Conservation (phyloP, 1,140 invertebrate genomes). For the Agraylea sexmaculata region DNA sequence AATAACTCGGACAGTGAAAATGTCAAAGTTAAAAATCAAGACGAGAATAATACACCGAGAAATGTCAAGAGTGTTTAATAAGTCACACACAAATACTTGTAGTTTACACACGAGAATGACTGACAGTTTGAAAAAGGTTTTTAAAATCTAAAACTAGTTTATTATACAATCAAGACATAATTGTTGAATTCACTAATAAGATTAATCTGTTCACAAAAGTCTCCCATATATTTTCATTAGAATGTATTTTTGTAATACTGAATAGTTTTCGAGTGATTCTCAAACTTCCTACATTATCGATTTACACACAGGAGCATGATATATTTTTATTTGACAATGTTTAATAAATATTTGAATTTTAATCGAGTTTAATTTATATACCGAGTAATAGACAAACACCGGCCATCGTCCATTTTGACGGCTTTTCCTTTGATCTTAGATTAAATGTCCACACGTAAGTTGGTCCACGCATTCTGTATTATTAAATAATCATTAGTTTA, state of each 20-base stretch:
- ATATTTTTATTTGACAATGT: too few species aligned
- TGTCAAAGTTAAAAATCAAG: constrained; percentile 20
- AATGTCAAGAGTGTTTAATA: constrained; percentile 21
- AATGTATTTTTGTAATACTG: too few species aligned
- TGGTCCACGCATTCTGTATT: constrained; percentile 60
- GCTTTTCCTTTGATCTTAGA: constrained; percentile 77
- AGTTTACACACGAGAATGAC: not conserved
- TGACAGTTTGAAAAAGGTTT: not conserved
- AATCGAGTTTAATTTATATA: constrained; percentile 46
- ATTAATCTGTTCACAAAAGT: too few species aligned
- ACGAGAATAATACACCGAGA: constrained; percentile 17
- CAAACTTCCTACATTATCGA: too few species aligned
- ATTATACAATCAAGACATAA: too few species aligned
- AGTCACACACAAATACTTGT: too few species aligned
- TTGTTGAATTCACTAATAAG: too few species aligned
- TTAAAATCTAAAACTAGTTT: too few species aligned
- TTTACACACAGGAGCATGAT: too few species aligned
- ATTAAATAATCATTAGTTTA: not conserved
- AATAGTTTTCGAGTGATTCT: too few species aligned
- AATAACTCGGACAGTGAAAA: constrained; percentile 36
- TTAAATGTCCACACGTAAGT: constrained; percentile 96
- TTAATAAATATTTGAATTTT: too few species aligned
- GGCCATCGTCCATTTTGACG: constrained; percentile 84
- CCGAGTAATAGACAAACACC: constrained; percentile 82
- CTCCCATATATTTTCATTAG: too few species aligned